Conservation (phyloP, 2,113 vertebrate species). For the Ageneiosus marmoratus region DNA sequence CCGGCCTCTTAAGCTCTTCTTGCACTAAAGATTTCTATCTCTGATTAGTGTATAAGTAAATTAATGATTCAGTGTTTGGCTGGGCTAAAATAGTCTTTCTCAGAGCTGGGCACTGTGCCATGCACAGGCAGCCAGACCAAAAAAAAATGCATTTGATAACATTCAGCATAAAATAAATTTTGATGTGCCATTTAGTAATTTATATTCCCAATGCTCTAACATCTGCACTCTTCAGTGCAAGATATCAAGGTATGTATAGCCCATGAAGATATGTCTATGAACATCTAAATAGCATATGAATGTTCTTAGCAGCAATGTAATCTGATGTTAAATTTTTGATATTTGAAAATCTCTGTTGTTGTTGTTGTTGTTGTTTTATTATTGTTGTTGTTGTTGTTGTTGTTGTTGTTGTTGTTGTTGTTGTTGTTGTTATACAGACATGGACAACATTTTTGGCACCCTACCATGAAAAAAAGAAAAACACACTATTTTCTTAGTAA, state of each 20-base stretch:
- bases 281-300: not conserved
- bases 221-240: not conserved
- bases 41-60: constrained; percentile 30
- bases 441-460: too few relatives aligned
- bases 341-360: not conserved
- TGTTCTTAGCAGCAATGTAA: not conserved
- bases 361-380: too few relatives aligned
- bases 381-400: too few relatives aligned
- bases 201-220: not conserved
- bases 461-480: too few relatives aligned
- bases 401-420: too few relatives aligned
- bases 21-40: not conserved
- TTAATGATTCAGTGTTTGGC: constrained; percentile 37
- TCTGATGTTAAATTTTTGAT: not conserved
- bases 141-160: not conserved
- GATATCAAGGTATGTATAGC: not conserved
- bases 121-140: not conserved
- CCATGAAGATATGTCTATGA: not conserved
- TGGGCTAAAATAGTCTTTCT: constrained; percentile 10
- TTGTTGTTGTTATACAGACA: too few relatives aligned
- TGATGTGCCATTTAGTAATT: not conserved
- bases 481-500: too few relatives aligned
- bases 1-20: not conserved
- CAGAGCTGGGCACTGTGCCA: constrained; percentile 26
- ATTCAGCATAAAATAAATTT: constrained; percentile 5